These are phyloP conservation scores for Cyphomyrus plagiostoma DNA, from an alignment of 2,113 vertebrate genomes.

Conservation along the genomic window DNA sequence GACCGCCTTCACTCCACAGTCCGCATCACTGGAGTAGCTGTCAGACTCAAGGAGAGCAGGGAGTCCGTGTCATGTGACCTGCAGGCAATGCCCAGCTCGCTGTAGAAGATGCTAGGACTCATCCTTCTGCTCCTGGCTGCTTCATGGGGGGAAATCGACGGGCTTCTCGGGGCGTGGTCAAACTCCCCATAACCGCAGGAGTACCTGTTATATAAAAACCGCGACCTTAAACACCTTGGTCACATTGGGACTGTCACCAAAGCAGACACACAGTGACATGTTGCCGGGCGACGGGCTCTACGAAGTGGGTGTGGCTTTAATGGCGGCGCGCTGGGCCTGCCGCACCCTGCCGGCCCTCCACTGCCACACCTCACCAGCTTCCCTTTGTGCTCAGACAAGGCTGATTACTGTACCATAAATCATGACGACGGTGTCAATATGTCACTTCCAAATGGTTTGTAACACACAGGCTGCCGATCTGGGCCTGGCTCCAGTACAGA, in stretches of 20 bases:
- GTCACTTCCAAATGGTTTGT: conserved; percentile 24
- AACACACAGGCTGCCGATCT: conserved; percentile 10
- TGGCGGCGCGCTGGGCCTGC: not conserved
- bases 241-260: conserved; percentile 59
- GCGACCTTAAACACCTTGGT: conserved; percentile 59
- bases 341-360: not conserved
- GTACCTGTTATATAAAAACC: conserved; percentile 46
- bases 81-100: not conserved
- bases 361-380: conserved; percentile 1
- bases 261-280: not conserved
- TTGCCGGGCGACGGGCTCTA: not conserved
- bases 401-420: conserved; percentile 22
- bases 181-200: conserved; percentile 32
- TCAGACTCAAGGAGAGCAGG: not conserved
- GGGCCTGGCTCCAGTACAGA: conserved; percentile 10
- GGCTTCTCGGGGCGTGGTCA: not conserved
- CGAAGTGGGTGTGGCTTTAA: not conserved
- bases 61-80: not conserved
- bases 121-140: not conserved
- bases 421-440: conserved; percentile 27
- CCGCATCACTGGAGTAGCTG: not conserved
- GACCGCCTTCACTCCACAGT: not conserved
- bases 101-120: not conserved
- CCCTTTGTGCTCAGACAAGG: conserved; percentile 9
- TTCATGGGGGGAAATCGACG: not conserved